A percentile compares a stretch with the other conserved stretches of the same genome.
Conservation (phyloP, 2,888 invertebrate species). For the Cecidostiba fungosa region DNA sequence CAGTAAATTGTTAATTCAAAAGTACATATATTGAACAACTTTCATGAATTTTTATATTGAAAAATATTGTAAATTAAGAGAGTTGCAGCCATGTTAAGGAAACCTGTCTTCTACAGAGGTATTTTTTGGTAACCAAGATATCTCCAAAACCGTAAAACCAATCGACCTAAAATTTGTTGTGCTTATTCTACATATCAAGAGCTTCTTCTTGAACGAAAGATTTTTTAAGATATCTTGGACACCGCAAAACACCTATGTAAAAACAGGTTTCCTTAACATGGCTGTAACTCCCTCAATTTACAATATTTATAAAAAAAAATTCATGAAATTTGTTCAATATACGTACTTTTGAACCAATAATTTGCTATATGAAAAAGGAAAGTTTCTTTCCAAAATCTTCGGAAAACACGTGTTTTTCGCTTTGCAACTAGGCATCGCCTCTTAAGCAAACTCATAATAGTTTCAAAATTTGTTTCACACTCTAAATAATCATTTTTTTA, state of each 20-base stretch:
- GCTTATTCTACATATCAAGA: too few relatives aligned
- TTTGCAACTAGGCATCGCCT: too few relatives aligned
- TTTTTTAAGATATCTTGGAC: slow-evolving; percentile 27
- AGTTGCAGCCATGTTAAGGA: slow-evolving; percentile 20
- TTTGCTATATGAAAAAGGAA: neutral
- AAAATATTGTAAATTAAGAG: neutral
- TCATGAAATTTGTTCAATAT: neutral
- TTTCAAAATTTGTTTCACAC: too few relatives aligned
- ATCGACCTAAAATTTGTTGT: too few relatives aligned
- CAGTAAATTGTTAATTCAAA: neutral
- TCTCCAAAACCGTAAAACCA: too few relatives aligned
- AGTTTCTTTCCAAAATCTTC: too few relatives aligned
- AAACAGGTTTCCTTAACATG: slow-evolving; percentile 22
- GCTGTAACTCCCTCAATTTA: neutral
- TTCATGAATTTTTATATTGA: slow-evolving; percentile 3
- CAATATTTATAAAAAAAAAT: slow-evolving; percentile 1
- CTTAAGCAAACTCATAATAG: too few relatives aligned
- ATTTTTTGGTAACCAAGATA: too few relatives aligned
- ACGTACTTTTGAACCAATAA: neutral
- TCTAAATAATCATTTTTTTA: too few relatives aligned
- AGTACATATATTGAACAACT: neutral
- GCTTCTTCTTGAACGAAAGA: too few relatives aligned
- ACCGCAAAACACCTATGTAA: neutral
- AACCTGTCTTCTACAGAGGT: neutral
- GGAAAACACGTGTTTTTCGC: too few relatives aligned